Evolutionary conservation across 2,888 invertebrate genomes (phyloP).

Genomic region (Matsumyia berberina): DNA sequence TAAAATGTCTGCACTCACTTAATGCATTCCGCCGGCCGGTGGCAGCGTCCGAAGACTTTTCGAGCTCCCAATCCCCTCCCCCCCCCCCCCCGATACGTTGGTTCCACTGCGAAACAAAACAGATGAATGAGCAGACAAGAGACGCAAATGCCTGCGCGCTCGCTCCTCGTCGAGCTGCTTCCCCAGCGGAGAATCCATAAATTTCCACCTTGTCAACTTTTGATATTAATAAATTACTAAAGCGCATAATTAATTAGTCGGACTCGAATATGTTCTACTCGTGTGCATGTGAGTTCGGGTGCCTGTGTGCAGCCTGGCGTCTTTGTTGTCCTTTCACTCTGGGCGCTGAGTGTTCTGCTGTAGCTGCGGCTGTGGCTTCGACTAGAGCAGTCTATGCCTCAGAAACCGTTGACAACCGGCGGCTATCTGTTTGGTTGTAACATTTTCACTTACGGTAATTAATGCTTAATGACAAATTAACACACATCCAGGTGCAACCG

Average conservation of each 20-base stretch:
- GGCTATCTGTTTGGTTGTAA: constrained; percentile 75
- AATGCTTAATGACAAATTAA: constrained; percentile 78
- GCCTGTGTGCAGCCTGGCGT: constrained; percentile 60
- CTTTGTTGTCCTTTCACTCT: constrained; percentile 73
- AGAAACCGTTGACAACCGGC: constrained; percentile 75
- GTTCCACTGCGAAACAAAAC: constrained; percentile 75
- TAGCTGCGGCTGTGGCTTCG: constrained; percentile 15
- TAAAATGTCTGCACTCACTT: constrained; percentile 82
- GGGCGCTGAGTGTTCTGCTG: constrained; percentile 59
- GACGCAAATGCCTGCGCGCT: constrained; percentile 59
- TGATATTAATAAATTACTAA: constrained; percentile 84
- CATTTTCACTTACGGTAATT: constrained; percentile 77
- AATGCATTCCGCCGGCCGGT: constrained; percentile 64
- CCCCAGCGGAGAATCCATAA: constrained; percentile 80
- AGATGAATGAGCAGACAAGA: constrained; percentile 76
- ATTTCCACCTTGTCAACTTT: constrained; percentile 84
- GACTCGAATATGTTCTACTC: constrained; percentile 59
- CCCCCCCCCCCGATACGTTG: constrained; percentile 40
- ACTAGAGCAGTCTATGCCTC: constrained; percentile 68
- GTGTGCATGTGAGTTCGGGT: constrained; percentile 20
- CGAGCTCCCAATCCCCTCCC: constrained; percentile 56
- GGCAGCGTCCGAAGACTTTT: constrained; percentile 70
- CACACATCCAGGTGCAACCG: constrained; percentile 76
- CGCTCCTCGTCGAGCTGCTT: constrained; percentile 22
- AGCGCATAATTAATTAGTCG: constrained; percentile 84